Evolutionary conservation across 2,113 vertebrate species (phyloP).

Genomic region (Isurus oxyrinchus): DNA sequence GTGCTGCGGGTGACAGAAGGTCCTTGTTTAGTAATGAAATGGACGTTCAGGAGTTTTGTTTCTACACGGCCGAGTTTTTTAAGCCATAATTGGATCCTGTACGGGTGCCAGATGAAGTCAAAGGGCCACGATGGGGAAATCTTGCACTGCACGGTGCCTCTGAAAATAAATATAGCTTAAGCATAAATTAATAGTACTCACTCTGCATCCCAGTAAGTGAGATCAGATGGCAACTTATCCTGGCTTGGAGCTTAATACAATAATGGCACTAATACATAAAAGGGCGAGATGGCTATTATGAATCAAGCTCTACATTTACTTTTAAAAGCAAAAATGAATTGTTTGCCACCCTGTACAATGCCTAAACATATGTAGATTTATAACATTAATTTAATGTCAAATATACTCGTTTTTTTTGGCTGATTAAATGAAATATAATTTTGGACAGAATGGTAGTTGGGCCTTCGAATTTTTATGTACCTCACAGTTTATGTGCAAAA

Average conservation of each 20-base stretch:
- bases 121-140: slow-evolving; percentile 53
- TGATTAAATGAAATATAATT: background rate
- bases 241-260: slow-evolving; percentile 16
- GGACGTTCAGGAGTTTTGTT: slow-evolving; percentile 55
- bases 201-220: slow-evolving; percentile 23
- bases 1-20: slow-evolving; percentile 55
- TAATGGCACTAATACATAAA: background rate
- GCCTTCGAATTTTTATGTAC: background rate
- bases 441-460: background rate
- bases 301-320: background rate
- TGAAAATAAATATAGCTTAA: slow-evolving; percentile 57
- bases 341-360: background rate
- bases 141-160: slow-evolving; percentile 53
- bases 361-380: background rate
- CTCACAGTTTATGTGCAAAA: background rate
- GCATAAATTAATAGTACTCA: slow-evolving; percentile 34
- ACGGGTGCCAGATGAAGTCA: slow-evolving; percentile 54
- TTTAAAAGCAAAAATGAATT: background rate
- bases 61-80: slow-evolving; percentile 54
- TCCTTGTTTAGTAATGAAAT: slow-evolving; percentile 59
- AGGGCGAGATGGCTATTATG: background rate
- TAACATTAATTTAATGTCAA: background rate
- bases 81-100: slow-evolving; percentile 61
- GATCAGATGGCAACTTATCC: slow-evolving; percentile 28
- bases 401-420: background rate